Conservation (phyloP, 2,113 vertebrate genomes). For the Pungitius pungitius region DNA sequence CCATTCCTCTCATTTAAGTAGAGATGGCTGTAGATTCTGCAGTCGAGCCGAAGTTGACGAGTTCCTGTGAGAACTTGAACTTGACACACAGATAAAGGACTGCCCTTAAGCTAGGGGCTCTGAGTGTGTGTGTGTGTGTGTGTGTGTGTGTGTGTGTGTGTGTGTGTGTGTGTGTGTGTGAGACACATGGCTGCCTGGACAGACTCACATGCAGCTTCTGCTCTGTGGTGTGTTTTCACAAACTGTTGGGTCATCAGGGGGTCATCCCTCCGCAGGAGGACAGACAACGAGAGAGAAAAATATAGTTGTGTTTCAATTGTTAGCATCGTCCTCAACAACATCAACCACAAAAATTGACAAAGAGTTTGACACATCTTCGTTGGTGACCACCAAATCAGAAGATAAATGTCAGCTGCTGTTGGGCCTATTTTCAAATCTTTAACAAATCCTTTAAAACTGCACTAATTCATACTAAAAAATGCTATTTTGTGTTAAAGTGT, state of each 20-base stretch:
- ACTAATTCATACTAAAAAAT: background rate
- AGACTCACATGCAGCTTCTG: constrained; percentile 29
- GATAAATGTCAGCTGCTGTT: background rate
- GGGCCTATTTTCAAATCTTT: background rate
- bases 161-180: constrained; percentile 16
- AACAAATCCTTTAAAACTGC: background rate
- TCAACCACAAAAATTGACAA: background rate
- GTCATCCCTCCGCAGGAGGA: constrained; percentile 38
- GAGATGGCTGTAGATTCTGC: constrained; percentile 12
- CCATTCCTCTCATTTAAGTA: background rate
- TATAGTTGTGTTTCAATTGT: background rate
- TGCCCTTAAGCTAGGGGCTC: constrained; percentile 38
- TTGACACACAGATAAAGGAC: constrained; percentile 30
- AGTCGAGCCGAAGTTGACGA: constrained; percentile 9
- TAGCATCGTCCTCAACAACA: background rate
- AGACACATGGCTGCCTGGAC: background rate
- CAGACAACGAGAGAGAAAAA: background rate
- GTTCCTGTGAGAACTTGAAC: constrained; percentile 36
- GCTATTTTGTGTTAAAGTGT: background rate
- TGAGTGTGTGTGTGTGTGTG: background rate
- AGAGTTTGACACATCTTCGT: background rate
- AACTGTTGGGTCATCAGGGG: constrained; percentile 42
- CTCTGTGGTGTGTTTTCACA: constrained; percentile 38
- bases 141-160: constrained; percentile 23
- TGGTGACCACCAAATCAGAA: background rate